A percentile compares a stretch with the other conserved stretches of the same genome.
These are phyloP conservation scores for Patiria pectinifera DNA, from an alignment of 53 echinoderm and acorn worm species.

Conservation along the genomic window DNA sequence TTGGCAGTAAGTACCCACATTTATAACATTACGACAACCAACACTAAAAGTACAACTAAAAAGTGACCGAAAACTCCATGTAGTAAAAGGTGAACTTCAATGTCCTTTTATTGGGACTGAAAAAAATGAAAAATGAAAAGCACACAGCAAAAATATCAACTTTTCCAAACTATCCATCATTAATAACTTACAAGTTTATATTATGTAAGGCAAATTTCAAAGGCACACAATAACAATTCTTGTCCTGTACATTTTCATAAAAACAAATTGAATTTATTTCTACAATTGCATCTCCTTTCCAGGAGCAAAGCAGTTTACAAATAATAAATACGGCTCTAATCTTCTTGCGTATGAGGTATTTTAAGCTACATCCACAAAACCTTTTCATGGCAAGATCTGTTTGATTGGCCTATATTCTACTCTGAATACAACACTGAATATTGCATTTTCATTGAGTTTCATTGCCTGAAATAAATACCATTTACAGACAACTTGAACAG, in stretches of 20 bases:
- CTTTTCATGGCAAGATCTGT: too few species aligned
- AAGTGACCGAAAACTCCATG: background rate
- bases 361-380: too few species aligned
- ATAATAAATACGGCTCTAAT: background rate
- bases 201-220: background rate
- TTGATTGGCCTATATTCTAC: background rate
- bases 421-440: background rate
- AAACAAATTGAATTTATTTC: background rate
- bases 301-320: background rate
- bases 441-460: background rate
- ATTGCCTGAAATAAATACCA: background rate
- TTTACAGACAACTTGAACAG: background rate
- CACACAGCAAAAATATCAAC: slow-evolving; percentile 6
- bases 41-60: background rate
- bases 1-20: too few species aligned
- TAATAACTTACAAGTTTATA: background rate
- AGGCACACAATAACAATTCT: slow-evolving; percentile 3
- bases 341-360: too few species aligned
- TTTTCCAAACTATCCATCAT: slow-evolving; percentile 14
- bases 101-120: slow-evolving; percentile 29
- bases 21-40: background rate
- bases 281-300: background rate
- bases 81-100: slow-evolving; percentile 12
- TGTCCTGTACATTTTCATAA: slow-evolving; percentile 5
- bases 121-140: background rate